Conservation (phyloP, 2,113 vertebrate species). For the Dolichallabes microphthalmus region DNA sequence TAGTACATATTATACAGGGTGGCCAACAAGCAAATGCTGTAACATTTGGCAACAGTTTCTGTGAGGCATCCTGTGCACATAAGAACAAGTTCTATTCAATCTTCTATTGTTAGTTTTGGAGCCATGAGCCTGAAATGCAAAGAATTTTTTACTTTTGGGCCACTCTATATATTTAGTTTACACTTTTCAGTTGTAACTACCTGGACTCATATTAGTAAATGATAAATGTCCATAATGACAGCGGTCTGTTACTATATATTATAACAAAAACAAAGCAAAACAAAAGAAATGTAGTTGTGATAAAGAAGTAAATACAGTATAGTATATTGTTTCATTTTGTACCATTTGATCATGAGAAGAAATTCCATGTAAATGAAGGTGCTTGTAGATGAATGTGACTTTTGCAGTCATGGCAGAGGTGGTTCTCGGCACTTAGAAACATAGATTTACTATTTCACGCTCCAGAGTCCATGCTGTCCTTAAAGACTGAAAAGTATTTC, state of each 20-base stretch:
- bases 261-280: neutral
- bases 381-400: conserved; percentile 66
- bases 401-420: conserved; percentile 65
- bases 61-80: too few species aligned
- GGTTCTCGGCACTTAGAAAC: conserved; percentile 71
- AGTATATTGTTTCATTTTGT: neutral
- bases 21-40: too few species aligned
- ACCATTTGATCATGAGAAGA: conserved; percentile 45
- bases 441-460: conserved; percentile 76
- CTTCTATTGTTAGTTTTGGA: too few species aligned
- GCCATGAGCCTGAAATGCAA: too few species aligned
- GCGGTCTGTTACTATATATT: neutral
- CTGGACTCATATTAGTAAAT: neutral
- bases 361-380: conserved; percentile 69
- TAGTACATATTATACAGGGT: too few species aligned
- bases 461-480: conserved; percentile 74
- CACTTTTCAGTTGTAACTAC: neutral
- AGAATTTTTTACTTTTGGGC: too few species aligned
- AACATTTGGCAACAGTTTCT: too few species aligned
- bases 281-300: neutral
- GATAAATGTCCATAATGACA: neutral
- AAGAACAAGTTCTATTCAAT: too few species aligned
- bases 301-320: neutral
- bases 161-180: neutral
- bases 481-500: conserved; percentile 73